Evolutionary conservation across 2,888 invertebrate species (phyloP).

Genomic region (Pollenia labialis): DNA sequence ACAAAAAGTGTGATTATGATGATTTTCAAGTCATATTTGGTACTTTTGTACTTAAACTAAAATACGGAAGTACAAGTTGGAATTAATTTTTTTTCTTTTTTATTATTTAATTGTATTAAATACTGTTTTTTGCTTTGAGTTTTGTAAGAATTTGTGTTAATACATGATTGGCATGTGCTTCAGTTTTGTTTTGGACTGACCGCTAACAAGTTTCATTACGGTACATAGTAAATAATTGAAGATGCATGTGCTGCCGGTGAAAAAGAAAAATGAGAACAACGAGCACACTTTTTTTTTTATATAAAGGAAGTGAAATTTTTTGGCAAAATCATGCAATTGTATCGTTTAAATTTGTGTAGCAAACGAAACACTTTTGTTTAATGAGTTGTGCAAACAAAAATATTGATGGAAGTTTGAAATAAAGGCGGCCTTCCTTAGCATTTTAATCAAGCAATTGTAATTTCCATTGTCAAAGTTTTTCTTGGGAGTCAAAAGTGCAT

Average conservation of each 20-base stretch:
- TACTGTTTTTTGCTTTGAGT: neutral
- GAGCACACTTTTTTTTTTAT: neutral
- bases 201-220: conserved; percentile 20
- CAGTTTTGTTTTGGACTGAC: conserved; percentile 28
- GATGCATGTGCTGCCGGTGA: conserved; percentile 34
- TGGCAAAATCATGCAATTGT: conserved; percentile 59
- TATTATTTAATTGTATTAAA: too few relatives aligned
- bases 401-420: too few relatives aligned
- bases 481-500: too few relatives aligned
- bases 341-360: conserved; percentile 48
- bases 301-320: conserved; percentile 53
- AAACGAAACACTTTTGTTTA: neutral
- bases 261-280: neutral
- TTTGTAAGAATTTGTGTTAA: conserved; percentile 63
- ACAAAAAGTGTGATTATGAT: conserved; percentile 64
- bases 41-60: conserved; percentile 56
- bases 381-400: neutral
- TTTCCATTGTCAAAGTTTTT: too few relatives aligned
- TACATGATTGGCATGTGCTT: conserved; percentile 69
- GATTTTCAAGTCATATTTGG: conserved; percentile 63
- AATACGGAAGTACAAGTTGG: conserved; percentile 63
- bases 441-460: too few relatives aligned
- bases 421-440: too few relatives aligned
- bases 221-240: conserved; percentile 34
- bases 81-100: conserved; percentile 1